A percentile compares a stretch with the other conserved stretches of the same genome.
phyloP scores from a whole-genome alignment of 2,113 vertebrate species.

The Piprites chloris region DNA sequence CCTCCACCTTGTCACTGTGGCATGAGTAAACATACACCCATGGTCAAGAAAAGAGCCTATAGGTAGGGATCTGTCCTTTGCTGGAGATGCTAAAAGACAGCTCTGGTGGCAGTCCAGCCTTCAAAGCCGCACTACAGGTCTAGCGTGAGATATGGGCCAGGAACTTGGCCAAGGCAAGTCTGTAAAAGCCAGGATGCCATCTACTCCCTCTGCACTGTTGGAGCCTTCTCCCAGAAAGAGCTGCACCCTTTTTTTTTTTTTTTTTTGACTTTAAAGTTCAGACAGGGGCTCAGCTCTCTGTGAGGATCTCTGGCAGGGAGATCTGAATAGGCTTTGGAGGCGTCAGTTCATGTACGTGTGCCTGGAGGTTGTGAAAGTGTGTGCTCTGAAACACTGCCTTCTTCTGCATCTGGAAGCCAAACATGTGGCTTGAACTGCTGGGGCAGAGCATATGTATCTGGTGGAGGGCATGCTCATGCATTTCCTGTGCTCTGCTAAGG shows the following conservation, averaged over 20 bases:
- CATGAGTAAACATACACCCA: neutral
- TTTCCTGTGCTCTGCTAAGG: neutral
- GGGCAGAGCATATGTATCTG: neutral
- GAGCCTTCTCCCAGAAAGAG: neutral
- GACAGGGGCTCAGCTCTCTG: neutral
- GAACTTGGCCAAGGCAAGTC: neutral
- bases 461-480: neutral
- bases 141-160: neutral
- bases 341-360: neutral
- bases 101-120: neutral
- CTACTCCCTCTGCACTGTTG: neutral
- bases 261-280: neutral
- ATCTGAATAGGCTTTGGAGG: neutral
- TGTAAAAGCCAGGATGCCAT: neutral
- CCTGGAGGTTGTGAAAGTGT: neutral
- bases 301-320: neutral
- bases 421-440: neutral
- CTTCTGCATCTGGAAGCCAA: neutral
- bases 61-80: neutral
- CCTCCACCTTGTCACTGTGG: neutral
- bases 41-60: neutral
- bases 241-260: neutral
- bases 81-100: neutral
- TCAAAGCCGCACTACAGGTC: neutral
- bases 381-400: neutral